phyloP scores from a whole-genome alignment of 2,113 vertebrate species.

The Prunella fulvescens region DNA sequence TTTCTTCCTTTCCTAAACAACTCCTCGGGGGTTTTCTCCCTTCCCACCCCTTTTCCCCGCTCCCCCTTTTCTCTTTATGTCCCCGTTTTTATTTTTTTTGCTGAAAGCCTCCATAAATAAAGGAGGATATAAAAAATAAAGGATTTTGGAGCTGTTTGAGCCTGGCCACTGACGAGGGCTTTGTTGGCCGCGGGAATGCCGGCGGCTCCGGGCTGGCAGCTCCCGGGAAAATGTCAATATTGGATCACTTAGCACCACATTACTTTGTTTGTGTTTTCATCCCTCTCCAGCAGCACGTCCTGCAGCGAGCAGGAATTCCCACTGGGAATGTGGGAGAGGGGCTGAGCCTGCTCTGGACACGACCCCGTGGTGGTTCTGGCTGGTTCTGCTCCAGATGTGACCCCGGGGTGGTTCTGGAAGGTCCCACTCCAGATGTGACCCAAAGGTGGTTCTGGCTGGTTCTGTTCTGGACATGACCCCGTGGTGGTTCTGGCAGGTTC shows the following conservation, averaged over 20 bases:
- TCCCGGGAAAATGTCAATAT: not conserved
- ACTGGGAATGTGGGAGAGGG: not conserved
- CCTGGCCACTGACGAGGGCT: not conserved
- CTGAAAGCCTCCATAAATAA: not conserved
- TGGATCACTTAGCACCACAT: not conserved
- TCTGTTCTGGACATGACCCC: too few relatives aligned
- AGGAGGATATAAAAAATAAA: too few relatives aligned
- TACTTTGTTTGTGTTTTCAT: not conserved
- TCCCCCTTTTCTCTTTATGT: not conserved
- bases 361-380: accelerated
- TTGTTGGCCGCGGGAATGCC: not conserved
- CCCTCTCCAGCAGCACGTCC: not conserved
- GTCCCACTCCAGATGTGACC: too few relatives aligned
- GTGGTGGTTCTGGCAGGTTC: too few relatives aligned
- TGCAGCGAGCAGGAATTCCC: not conserved
- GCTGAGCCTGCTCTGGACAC: accelerated
- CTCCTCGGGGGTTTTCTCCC: constrained; percentile 22
- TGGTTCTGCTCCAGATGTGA: too few relatives aligned
- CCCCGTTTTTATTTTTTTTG: not conserved
- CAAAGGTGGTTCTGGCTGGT: too few relatives aligned
- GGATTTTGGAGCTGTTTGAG: not conserved
- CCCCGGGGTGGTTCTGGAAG: too few relatives aligned
- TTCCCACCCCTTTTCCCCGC: not conserved
- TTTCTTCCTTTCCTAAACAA: constrained; percentile 14
- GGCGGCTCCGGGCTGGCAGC: not conserved